These are phyloP conservation scores for Saturnia japonica DNA, from an alignment of 2,888 invertebrate genomes.

Conservation along the genomic window DNA sequence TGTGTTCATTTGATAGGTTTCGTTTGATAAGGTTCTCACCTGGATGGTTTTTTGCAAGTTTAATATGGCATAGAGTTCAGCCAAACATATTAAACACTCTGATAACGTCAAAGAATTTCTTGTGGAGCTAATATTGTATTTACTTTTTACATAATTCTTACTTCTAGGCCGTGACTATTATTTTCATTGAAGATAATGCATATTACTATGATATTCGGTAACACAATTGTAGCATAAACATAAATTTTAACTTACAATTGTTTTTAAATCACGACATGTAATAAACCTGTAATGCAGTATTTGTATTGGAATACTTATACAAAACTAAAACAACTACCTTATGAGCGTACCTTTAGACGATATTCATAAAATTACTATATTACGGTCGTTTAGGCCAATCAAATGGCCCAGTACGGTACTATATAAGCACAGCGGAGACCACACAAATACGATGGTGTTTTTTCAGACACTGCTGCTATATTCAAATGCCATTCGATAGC, in stretches of 20 bases:
- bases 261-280: no score
- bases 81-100: slow-evolving; percentile 18
- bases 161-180: no score
- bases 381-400: neutral
- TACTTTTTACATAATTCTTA: neutral
- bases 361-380: neutral
- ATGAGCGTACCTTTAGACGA: no score
- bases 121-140: neutral
- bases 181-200: no score
- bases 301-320: no score
- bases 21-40: neutral
- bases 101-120: neutral
- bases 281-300: no score
- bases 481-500: neutral
- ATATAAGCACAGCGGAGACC: neutral
- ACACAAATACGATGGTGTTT: neutral
- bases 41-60: slow-evolving; percentile 41
- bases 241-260: no score
- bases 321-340: no score
- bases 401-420: neutral
- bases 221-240: no score
- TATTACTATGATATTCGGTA: no score
- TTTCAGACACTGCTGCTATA: neutral
- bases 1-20: no score
- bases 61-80: slow-evolving; percentile 49